Evolutionary conservation across 2,888 invertebrate genomes (phyloP), one percentile per base, ranked within the genome.

Genomic region (Chalcosyrphus nemorum): DNA sequence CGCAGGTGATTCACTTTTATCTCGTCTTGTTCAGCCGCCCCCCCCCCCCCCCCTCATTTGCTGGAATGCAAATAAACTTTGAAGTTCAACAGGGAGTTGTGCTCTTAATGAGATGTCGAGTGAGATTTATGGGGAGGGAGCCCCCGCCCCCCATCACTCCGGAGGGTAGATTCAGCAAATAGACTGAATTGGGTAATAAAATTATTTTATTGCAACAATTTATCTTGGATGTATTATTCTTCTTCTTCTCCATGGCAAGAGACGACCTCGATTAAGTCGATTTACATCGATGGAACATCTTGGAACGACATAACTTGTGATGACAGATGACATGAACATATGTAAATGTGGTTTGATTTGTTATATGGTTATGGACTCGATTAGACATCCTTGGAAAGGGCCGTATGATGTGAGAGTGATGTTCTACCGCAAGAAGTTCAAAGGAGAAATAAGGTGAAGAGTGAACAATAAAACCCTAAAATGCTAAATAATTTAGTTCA

Each of bases 141-240:
- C 19, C 11, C n/a, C n/a, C n/a, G n/a, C n/a, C n/a, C n/a, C n/a
- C n/a, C n/a, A n/a, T n/a, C n/a, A 38, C 19, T 7, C 19, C 59
- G 3, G 13, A 24, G 21, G 59, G 41, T 24, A 27, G 13, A 24
- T 11, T 24, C 24, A 11, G 41, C 27, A 59, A 59, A 59, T 27
- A 59, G 9, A 43, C 59, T 27, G 27, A 59, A 27, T 43, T 17
- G 43, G 43, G 43, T 43, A 17, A 59, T 59, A 43, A 59, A 27
- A 27, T 43, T 27, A 59, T n/a, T 59, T 59, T 59, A 59, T 59
- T 59, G 59, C 59, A 24, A 4, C 43, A 59, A 59, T 59, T 59
- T 59, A 43, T 59, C 15, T 17, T 59, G 43, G 2, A 5, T 50
- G 3, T 27, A 13, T 2, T n/a, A 4, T n/a, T 50, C n/a, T n/a